Evolutionary conservation across 2,888 invertebrate genomes (phyloP).

Genomic region (Neocrepidodera transversa): DNA sequence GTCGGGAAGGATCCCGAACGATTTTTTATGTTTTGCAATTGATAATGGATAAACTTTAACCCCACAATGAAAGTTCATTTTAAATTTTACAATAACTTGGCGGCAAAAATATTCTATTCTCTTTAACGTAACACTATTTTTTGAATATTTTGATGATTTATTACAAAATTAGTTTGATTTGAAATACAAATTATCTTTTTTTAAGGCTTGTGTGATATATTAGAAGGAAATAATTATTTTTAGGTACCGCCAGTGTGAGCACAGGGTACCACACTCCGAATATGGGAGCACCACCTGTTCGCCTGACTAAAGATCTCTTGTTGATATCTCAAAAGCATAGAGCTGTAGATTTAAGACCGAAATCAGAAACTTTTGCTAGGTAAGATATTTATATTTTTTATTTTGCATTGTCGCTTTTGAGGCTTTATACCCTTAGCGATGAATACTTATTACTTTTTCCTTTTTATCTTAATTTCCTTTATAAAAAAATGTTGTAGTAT

Average conservation of each 20-base stretch:
- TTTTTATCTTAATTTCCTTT: conserved; percentile 19
- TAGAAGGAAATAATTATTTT: too few relatives aligned
- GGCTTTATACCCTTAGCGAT: conserved; percentile 50
- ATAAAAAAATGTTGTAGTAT: not conserved
- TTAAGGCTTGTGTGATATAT: too few relatives aligned
- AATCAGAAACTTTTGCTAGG: conserved; percentile 73
- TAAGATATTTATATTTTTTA: conserved; percentile 58
- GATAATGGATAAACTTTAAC: too few relatives aligned
- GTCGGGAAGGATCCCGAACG: too few relatives aligned
- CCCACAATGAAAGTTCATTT: too few relatives aligned
- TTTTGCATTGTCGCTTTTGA: conserved; percentile 55
- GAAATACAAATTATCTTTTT: too few relatives aligned
- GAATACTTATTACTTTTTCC: conserved; percentile 52
- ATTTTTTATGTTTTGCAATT: too few relatives aligned
- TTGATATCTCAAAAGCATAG: conserved; percentile 79
- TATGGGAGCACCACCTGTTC: conserved; percentile 57
- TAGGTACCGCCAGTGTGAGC: conserved; percentile 59
- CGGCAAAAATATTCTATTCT: too few relatives aligned
- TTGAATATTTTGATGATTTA: too few relatives aligned
- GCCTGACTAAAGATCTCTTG: conserved; percentile 81
- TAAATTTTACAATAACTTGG: too few relatives aligned
- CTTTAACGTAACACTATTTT: too few relatives aligned
- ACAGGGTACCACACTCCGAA: conserved; percentile 61
- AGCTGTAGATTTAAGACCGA: conserved; percentile 68
- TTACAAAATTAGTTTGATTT: too few relatives aligned